phyloP scores from a whole-genome alignment of 2,113 vertebrate species.

The Polypterus bichir region DNA sequence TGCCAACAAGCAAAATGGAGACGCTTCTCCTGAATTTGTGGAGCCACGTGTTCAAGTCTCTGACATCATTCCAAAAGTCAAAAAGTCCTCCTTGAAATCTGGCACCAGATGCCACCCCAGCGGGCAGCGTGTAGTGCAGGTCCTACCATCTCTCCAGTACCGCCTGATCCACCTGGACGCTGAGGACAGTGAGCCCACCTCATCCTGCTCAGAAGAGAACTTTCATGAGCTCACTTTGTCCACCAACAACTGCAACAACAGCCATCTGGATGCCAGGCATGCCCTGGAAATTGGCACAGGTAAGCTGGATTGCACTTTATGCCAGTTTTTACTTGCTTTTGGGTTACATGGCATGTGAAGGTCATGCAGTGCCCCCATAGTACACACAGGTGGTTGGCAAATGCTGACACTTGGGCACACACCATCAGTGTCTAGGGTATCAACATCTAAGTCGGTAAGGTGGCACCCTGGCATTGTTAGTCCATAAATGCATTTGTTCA shows the following conservation, averaged over 20 bases:
- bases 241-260: constrained; percentile 27
- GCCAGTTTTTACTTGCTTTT: too few relatives aligned
- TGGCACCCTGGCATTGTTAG: too few relatives aligned
- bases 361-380: too few relatives aligned
- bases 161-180: constrained; percentile 12
- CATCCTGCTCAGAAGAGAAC: background rate
- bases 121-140: constrained; percentile 18
- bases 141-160: constrained; percentile 33
- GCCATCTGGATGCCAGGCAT: fast-evolving
- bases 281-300: too few relatives aligned
- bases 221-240: constrained; percentile 20
- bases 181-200: constrained; percentile 6
- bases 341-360: too few relatives aligned
- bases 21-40: background rate
- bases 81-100: constrained; percentile 47
- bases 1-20: background rate
- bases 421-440: too few relatives aligned
- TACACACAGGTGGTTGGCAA: too few relatives aligned
- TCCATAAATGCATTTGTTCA: too few relatives aligned
- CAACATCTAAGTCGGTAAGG: too few relatives aligned
- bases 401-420: too few relatives aligned
- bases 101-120: constrained; percentile 33
- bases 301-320: too few relatives aligned
- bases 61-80: background rate
- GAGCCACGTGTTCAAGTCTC: background rate